Evolutionary conservation across 1,140 invertebrate genomes (phyloP).

Genomic region (Neodiprion fabricii): DNA sequence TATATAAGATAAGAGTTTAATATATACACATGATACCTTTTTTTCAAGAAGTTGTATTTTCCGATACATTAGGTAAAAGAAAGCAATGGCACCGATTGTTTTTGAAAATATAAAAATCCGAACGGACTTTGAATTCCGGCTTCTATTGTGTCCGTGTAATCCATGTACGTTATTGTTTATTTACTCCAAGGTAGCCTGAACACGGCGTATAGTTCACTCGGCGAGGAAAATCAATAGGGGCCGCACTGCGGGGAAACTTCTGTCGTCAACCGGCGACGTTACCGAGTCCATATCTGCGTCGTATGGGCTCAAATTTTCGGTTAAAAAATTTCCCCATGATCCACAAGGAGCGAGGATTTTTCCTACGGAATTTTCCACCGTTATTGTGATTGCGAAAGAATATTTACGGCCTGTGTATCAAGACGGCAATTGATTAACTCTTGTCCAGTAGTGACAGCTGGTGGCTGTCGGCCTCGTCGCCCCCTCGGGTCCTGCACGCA

Average conservation of each 20-base stretch:
- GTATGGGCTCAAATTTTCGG: not conserved
- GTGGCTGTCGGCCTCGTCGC: constrained; percentile 30
- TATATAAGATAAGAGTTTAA: no score
- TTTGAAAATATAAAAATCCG: no score
- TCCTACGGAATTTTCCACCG: no score
- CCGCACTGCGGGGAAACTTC: constrained; percentile 58
- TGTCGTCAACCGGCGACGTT: constrained; percentile 35
- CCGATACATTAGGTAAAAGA: no score
- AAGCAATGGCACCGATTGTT: no score
- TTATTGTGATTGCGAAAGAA: not conserved
- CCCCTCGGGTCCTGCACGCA: constrained; percentile 27
- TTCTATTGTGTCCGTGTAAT: not conserved
- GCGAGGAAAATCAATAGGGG: constrained; percentile 58
- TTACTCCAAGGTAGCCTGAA: constrained; percentile 38
- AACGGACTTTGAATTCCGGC: no score
- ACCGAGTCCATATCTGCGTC: not conserved
- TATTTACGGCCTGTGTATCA: not conserved
- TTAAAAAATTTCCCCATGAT: not conserved
- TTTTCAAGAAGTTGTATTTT: no score
- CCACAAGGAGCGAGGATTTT: no score
- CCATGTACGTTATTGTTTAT: constrained; percentile 46
- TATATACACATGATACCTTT: no score
- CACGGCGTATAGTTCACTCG: constrained; percentile 8
- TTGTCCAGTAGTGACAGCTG: constrained; percentile 40
- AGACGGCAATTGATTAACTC: not conserved